A percentile compares a stretch with the other conserved stretches of the same genome.
Conservation (phyloP, 1,140 invertebrate genomes). For the Drosophila insularis region DNA sequence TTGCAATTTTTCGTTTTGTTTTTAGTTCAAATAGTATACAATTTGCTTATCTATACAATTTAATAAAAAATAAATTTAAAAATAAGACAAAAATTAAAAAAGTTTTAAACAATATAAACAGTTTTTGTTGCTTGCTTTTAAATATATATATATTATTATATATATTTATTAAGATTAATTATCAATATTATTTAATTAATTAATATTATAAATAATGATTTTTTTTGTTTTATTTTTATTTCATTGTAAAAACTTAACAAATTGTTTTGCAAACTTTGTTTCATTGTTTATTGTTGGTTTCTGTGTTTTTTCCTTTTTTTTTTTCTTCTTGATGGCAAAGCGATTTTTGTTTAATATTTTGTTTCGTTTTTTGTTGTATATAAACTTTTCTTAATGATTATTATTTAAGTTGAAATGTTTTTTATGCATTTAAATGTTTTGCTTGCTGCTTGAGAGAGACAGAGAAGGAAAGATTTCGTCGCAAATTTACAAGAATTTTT, state of each 20-base stretch:
- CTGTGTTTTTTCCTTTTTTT: constrained; percentile 31
- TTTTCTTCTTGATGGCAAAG: constrained; percentile 44
- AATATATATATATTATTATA: constrained; percentile 55
- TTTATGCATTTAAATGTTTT: constrained; percentile 21
- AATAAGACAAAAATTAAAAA: constrained; percentile 50
- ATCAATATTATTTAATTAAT: constrained; percentile 28
- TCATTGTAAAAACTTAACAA: constrained; percentile 80
- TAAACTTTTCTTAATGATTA: constrained; percentile 16
- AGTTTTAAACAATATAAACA: constrained; percentile 44
- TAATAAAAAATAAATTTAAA: constrained; percentile 61
- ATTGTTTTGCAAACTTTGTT: constrained; percentile 71
- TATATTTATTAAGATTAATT: constrained; percentile 60
- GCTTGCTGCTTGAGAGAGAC: constrained; percentile 32
- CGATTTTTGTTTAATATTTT: constrained; percentile 27
- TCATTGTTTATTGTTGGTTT: constrained; percentile 52
- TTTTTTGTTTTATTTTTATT: constrained; percentile 19
- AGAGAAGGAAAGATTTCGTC: constrained; percentile 29
- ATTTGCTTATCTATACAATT: constrained; percentile 78
- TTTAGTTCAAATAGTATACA: constrained; percentile 77
- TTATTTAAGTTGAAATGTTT: constrained; percentile 26
- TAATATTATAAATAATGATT: constrained; percentile 40
- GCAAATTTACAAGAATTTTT: constrained; percentile 49
- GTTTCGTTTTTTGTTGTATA: constrained; percentile 23
- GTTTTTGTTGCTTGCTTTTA: constrained; percentile 39
- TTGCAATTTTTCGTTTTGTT: constrained; percentile 26